Evolutionary conservation across 2,888 invertebrate species (phyloP), one percentile per base, ranked within the genome.

Genomic region (Chrysolina americana): DNA sequence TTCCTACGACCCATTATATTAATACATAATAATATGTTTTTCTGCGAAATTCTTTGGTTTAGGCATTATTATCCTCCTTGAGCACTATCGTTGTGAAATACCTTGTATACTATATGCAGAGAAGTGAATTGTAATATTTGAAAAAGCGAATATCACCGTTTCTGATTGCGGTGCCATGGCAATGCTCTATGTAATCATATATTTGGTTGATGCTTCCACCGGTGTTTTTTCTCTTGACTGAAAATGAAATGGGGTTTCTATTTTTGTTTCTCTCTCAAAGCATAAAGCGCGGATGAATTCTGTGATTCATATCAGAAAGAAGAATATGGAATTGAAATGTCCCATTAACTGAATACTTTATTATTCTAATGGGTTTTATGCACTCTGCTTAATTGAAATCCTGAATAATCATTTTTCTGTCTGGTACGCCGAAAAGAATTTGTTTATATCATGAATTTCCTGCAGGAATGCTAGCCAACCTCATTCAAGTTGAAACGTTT

Each of bases 381-480:
- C 80, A 81, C 81, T 81, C 79, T 79, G 78, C 78, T 81, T 81
- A 81, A 81, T 81, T 81, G 78, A 78, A 81, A 78, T 73, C 68
- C 78, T 64, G 73, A 68, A 68, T 65, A 68, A 70, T 66, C 65
- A 70, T 72, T 64, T 71, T 69, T 72, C 41, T 59, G 44, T 36
- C 36, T 50, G 56, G 48, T 50, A 17, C 19, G 28, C 50, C 8
- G 41, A 64, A 28, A 64, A 68, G 41, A 53, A 68, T 17, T 59
- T 59, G 59, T 59, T 59, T 59, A 36, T 59, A n/a, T 28, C 36
- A 11, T 28, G n/a, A 36, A 59, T 59, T n/a, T 28, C 23, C n/a
- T n/a, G 23, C 36, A n/a, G 15, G n/a, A 36, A 5, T 15, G 28
- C 36, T 36, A 0, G 36, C 4, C 5, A n/a, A 59, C 2, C 23